Conservation (phyloP, 1,140 invertebrate species). For the Popillia japonica region DNA sequence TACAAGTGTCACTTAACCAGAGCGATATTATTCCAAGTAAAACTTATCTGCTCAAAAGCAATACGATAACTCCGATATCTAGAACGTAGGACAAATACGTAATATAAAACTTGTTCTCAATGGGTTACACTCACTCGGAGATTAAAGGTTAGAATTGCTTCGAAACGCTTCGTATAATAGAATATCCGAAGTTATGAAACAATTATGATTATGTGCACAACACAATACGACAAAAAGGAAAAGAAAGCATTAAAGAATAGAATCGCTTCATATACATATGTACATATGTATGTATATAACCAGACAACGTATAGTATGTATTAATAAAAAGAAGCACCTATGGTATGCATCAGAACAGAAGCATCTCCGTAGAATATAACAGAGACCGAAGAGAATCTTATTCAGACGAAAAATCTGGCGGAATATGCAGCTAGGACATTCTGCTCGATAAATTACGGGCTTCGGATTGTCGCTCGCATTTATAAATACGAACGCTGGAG, state of each 20-base stretch:
- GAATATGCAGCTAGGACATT: constrained; percentile 45
- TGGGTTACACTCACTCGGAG: too few relatives aligned
- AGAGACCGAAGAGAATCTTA: constrained; percentile 41
- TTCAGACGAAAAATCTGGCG: constrained; percentile 44
- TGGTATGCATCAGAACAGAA: constrained; percentile 12
- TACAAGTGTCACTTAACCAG: not conserved
- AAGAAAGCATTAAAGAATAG: too few relatives aligned
- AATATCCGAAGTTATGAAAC: too few relatives aligned
- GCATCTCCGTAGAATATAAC: not conserved
- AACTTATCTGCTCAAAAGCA: not conserved
- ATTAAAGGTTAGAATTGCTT: too few relatives aligned
- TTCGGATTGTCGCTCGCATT: constrained; percentile 42
- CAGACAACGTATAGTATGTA: too few relatives aligned
- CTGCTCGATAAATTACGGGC: constrained; percentile 45
- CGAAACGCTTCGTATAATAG: too few relatives aligned
- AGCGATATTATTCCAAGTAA: constrained; percentile 10
- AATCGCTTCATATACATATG: too few relatives aligned
- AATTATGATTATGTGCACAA: too few relatives aligned
- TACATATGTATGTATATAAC: too few relatives aligned
- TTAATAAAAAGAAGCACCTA: not conserved
- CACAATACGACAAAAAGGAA: too few relatives aligned
- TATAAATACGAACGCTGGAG: constrained; percentile 39
- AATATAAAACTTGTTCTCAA: not conserved
- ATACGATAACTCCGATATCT: not conserved
- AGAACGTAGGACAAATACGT: not conserved